These are phyloP conservation scores for Drosophila ananassae DNA, from an alignment of 1,140 invertebrate genomes.

Conservation along the genomic window DNA sequence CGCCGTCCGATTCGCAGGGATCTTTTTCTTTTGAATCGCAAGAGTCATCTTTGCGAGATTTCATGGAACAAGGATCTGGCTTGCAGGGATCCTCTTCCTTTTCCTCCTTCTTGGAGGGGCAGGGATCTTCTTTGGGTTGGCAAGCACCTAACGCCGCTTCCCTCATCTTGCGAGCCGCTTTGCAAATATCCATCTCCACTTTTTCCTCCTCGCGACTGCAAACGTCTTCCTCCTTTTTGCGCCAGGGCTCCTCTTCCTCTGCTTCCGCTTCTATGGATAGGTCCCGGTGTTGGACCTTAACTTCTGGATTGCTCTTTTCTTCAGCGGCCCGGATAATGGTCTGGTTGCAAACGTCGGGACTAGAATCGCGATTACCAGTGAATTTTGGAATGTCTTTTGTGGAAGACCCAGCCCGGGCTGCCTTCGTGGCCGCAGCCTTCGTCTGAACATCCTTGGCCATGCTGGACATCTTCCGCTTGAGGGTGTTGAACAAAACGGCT, in stretches of 20 bases:
- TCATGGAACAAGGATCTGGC: not conserved
- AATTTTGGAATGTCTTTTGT: not conserved
- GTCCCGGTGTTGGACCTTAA: constrained; percentile 46
- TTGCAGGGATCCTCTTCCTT: not conserved
- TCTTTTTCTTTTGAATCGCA: not conserved
- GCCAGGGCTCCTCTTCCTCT: not conserved
- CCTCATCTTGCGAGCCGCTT: not conserved
- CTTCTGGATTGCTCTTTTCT: constrained; percentile 22
- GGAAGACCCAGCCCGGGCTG: constrained; percentile 3
- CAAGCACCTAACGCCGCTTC: not conserved
- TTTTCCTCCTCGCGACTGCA: not conserved
- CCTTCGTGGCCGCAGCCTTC: constrained; percentile 10
- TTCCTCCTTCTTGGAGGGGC: not conserved
- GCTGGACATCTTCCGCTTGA: constrained; percentile 13
- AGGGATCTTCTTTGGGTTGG: not conserved
- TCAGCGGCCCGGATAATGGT: constrained; percentile 51
- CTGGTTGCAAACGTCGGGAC: constrained; percentile 46
- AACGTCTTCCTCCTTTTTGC: not conserved
- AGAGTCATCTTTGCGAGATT: not conserved
- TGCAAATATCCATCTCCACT: not conserved
- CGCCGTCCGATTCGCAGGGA: not conserved
- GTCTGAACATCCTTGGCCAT: constrained; percentile 18
- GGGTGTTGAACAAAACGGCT: not conserved
- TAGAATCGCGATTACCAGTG: constrained; percentile 1
- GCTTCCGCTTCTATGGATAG: constrained; percentile 21